Percentiles rank a stretch among this genome's conserved stretches.
Conservation (phyloP, 2,113 vertebrate genomes). For the Grus americana region DNA sequence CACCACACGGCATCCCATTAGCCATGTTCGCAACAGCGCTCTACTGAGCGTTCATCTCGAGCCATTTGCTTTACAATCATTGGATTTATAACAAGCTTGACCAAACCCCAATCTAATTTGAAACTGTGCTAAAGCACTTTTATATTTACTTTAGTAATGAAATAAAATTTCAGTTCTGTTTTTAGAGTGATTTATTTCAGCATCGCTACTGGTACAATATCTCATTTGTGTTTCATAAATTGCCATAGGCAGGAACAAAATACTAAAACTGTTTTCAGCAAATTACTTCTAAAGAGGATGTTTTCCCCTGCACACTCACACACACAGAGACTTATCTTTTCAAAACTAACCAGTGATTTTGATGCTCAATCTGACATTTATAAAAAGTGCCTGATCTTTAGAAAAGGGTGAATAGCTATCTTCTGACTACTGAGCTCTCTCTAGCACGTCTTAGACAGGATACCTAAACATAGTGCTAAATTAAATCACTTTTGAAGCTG, state of each 20-base stretch:
- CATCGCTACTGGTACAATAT: constrained; percentile 1
- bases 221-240: constrained; percentile 66
- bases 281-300: constrained; percentile 51
- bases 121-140: constrained; percentile 58
- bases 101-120: constrained; percentile 67
- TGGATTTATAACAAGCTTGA: constrained; percentile 63
- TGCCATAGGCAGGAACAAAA: constrained; percentile 52
- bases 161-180: constrained; percentile 64
- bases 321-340: background rate
- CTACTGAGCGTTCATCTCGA: constrained; percentile 35
- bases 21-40: background rate
- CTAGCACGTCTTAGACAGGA: background rate
- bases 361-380: background rate
- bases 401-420: background rate
- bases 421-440: background rate
- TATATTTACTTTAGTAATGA: constrained; percentile 68
- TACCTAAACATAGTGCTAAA: background rate
- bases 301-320: background rate
- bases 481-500: background rate
- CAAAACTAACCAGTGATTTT: background rate
- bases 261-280: constrained; percentile 23
- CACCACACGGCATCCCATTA: background rate
- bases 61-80: constrained; percentile 33
- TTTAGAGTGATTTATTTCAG: constrained; percentile 62
- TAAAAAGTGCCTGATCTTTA: background rate